These are phyloP conservation scores for Falco biarmicus DNA, from an alignment of 2,797 vertebrate species.

Conservation along the genomic window DNA sequence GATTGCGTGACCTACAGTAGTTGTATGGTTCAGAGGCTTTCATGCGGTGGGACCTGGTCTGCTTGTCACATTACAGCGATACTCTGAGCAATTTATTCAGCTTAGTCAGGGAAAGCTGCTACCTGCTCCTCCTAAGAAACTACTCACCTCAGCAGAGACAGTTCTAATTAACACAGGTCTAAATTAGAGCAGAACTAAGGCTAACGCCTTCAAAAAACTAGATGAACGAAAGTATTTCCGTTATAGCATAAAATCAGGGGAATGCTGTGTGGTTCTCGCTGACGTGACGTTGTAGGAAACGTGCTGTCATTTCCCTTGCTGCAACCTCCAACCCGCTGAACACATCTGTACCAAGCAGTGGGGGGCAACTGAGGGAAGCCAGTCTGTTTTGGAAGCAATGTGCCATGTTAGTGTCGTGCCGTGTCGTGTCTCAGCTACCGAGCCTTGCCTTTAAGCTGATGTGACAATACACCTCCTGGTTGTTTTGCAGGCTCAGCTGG, in stretches of 20 bases:
- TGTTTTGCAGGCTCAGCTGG: neutral
- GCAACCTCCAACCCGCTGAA: neutral
- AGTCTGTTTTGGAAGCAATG: rapidly evolving
- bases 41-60: neutral
- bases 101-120: neutral
- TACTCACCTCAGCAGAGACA: rapidly evolving
- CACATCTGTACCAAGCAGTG: rapidly evolving
- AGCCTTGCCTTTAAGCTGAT: neutral
- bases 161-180: neutral
- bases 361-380: neutral
- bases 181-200: slow-evolving; percentile 7
- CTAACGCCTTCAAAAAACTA: rapidly evolving
- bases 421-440: rapidly evolving
- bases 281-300: rapidly evolving
- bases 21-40: neutral
- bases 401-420: rapidly evolving
- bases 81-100: neutral
- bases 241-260: rapidly evolving
- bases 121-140: neutral
- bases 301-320: rapidly evolving
- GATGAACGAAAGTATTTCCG: neutral
- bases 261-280: rapidly evolving
- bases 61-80: neutral
- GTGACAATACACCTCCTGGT: neutral
- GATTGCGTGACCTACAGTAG: neutral